These are phyloP conservation scores for Mesoclemmys tuberculata DNA, from an alignment of 2,113 vertebrate genomes.

Conservation along the genomic window DNA sequence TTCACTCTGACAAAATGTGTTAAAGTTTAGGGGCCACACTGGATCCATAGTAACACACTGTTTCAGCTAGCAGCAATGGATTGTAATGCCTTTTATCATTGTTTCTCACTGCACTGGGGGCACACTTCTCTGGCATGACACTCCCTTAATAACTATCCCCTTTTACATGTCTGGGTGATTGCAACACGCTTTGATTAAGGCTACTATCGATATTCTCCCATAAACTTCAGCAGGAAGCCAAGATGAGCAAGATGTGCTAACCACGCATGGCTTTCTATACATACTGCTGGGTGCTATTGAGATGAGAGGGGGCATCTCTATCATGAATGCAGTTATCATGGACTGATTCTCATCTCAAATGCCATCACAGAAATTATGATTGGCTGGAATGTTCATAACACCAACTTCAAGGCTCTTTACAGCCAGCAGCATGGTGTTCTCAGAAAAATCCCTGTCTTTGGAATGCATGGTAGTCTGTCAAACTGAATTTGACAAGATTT, in stretches of 20 bases:
- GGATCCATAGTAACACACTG: background rate
- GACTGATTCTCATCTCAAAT: background rate
- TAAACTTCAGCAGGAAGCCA: background rate
- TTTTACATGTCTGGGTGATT: background rate
- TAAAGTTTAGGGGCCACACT: background rate
- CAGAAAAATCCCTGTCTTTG: background rate
- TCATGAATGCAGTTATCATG: background rate
- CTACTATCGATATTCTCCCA: background rate
- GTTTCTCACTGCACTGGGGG: background rate
- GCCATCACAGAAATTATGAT: background rate
- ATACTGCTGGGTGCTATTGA: background rate
- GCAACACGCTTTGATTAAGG: background rate
- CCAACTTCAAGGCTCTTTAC: background rate
- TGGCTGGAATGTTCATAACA: background rate
- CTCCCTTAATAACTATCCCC: background rate
- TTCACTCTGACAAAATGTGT: background rate
- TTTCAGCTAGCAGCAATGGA: background rate
- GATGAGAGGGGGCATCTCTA: background rate
- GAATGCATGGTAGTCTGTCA: background rate
- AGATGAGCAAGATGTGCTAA: background rate
- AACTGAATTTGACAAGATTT: background rate
- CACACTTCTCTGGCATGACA: too few relatives aligned
- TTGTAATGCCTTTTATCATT: background rate
- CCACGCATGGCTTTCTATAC: background rate
- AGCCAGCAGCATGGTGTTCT: background rate